Conservation (phyloP, 2,113 vertebrate species). For the rat (Rattus norvegicus) region GRCr8 NC_086024.1:76721001-76721500, state of each 20-base stretch:
- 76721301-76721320: background rate
- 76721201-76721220: constrained; percentile 6
- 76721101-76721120: background rate
- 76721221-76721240: constrained; percentile 1
- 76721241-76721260: background rate
- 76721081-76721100: background rate
- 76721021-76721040: background rate
- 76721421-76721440: constrained; percentile 61
- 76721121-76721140: background rate
- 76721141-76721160: constrained; percentile 1
- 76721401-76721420: constrained; percentile 33
- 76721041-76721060: background rate
- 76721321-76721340: background rate
- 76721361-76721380: constrained; percentile 5
- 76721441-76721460: constrained; percentile 30
- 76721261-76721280: background rate
- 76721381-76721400: background rate
- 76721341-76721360: constrained; percentile 35
- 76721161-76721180: constrained; percentile 14
- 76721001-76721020: background rate
- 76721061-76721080: background rate
- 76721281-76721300: background rate
- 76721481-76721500: background rate
- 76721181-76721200: background rate
- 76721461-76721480: background rate